Base-by-base conservation (phyloP, 1,140 invertebrate species). In the Spodoptera litura region DNA sequence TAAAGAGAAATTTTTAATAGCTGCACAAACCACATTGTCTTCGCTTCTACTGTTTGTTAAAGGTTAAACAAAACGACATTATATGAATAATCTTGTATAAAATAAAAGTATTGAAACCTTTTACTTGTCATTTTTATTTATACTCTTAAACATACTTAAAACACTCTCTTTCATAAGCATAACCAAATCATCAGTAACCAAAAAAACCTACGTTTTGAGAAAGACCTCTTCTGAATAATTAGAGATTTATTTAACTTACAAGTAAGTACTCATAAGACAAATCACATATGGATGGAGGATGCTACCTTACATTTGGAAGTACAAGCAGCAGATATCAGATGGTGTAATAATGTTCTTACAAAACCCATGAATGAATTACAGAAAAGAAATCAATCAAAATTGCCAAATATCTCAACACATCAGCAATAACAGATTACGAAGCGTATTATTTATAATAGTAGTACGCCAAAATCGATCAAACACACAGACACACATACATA, bases 61-160 rank as follows among this genome's bases (percentile, higher is more conserved):
- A 64, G 10, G 66, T 52, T 31, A 52, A 70, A 61, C 20, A 68
- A 70, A 52, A 72, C 44, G 35, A 64, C 44, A 78, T 72, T 78
- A 20, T 20, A 59, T 51, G 15, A 27, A 70, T 59, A 53, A 78
- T 79, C 58, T 79, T 79, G 78, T 79, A 74, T 79, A 74, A 68
- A 79, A 79, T 74, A 79, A 79, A 74, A 78, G 58, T 74, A 74
- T 79, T 66, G 51, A 79, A 74, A 58, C 38, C n/a, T 58, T 74
- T 59, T 59, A 38, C 20, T 12, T 68, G 11, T 74, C 68, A n/a
- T 49, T 79, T 64, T 75, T 31, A n/a, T 38, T 27, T 15, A 20
- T 35, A 31, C 27, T 8, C 27, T 44, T 35, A 10, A 2, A 35
- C 0, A 13, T 1, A 2, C 11, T n/a, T 9, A 4, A 0, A 5